phyloP scores from a whole-genome alignment of 2,113 vertebrate species.

The Hylia prasina region DNA sequence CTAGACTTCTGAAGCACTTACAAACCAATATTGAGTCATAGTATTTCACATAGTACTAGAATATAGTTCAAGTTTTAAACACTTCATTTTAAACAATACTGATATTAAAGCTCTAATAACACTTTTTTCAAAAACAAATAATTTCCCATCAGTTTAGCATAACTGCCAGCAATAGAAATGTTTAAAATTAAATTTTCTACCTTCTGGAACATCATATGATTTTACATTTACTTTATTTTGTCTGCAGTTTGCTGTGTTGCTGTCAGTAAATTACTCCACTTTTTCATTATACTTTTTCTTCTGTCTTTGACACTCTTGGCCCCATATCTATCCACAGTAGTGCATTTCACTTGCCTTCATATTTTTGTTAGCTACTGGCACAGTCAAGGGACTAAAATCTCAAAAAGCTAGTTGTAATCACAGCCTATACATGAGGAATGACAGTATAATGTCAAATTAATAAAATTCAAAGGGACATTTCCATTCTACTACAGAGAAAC shows the following conservation, averaged over 20 bases:
- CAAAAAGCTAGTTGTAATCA: constrained; percentile 9
- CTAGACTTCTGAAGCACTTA: background rate
- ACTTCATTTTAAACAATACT: background rate
- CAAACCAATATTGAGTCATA: background rate
- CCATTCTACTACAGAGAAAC: background rate
- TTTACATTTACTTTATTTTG: background rate
- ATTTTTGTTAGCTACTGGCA: constrained; percentile 22
- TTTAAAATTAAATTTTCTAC: background rate
- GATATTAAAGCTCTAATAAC: background rate
- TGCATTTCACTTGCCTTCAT: background rate
- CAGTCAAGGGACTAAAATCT: constrained; percentile 22
- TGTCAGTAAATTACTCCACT: background rate
- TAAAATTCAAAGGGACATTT: background rate
- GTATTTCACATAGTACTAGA: background rate
- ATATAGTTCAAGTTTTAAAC: background rate
- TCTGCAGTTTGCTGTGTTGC: background rate
- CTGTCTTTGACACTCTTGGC: background rate
- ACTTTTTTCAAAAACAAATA: background rate
- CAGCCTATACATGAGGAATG: background rate
- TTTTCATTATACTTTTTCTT: background rate
- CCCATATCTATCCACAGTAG: background rate
- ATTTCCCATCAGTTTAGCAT: background rate
- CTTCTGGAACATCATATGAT: background rate
- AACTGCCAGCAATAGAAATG: background rate
- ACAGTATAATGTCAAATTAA: constrained; percentile 10